Evolutionary conservation across 2,797 vertebrate genomes (phyloP).

Genomic region (Spinus pinus): DNA sequence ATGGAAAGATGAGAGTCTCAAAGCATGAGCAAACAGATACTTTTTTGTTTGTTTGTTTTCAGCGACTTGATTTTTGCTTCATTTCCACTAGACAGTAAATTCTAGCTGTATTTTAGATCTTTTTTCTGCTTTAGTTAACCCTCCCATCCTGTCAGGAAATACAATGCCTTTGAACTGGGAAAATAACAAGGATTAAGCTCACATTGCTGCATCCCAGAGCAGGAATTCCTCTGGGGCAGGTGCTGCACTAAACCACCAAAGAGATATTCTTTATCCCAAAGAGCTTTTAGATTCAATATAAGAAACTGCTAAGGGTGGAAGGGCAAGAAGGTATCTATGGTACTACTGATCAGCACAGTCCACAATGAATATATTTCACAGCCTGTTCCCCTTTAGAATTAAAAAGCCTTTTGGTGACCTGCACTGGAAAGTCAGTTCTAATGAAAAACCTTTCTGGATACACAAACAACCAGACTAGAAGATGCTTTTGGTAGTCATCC

Average conservation of each 20-base stretch:
- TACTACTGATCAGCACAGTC: not conserved
- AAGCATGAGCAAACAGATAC: not conserved
- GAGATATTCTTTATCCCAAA: not conserved
- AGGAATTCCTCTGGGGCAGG: not conserved
- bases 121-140: slow-evolving; percentile 42
- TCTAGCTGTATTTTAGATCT: slow-evolving; percentile 11
- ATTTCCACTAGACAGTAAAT: slow-evolving; percentile 3
- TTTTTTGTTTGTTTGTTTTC: not conserved
- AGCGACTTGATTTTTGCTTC: not conserved
- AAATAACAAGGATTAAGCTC: slow-evolving; percentile 10
- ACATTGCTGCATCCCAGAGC: not conserved
- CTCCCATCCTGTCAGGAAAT: slow-evolving; percentile 38
- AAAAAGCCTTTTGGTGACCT: not conserved
- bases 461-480: not conserved
- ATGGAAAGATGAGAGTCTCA: not conserved
- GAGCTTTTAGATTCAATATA: not conserved
- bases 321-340: not conserved
- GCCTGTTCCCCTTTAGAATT: not conserved
- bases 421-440: not conserved
- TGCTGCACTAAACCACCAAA: not conserved
- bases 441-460: not conserved
- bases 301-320: not conserved
- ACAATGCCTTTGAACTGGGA: not conserved
- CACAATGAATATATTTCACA: not conserved
- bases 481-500: not conserved